Percentiles rank a stretch among this genome's conserved stretches.
phyloP scores from a whole-genome alignment of 2,113 vertebrate species.

The Carassius auratus region DNA sequence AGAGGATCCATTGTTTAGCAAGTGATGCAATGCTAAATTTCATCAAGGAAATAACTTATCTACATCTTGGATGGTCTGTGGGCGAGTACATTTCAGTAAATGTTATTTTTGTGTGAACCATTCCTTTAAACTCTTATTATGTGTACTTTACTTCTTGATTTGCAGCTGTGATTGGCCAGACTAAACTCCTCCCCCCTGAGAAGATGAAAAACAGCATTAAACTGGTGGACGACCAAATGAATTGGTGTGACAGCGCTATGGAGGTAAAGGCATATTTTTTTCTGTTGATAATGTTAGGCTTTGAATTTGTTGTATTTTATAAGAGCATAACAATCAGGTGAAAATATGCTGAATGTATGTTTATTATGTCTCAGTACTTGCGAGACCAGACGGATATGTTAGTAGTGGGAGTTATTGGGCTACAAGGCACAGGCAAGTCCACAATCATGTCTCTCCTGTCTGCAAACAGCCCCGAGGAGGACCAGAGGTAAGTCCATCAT shows the following conservation, averaged over 20 bases:
- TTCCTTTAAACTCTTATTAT: background rate
- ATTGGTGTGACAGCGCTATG: constrained; percentile 93
- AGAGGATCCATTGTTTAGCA: no score
- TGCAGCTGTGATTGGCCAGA: constrained; percentile 87
- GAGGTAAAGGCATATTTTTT: constrained; percentile 75
- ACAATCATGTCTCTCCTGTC: constrained; percentile 90
- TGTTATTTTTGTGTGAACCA: background rate
- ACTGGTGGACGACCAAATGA: constrained; percentile 93
- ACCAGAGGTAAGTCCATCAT: constrained; percentile 79
- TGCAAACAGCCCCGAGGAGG: constrained; percentile 88
- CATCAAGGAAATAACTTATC: no score
- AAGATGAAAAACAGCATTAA: constrained; percentile 95
- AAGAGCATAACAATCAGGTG: background rate
- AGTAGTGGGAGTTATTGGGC: constrained; percentile 88
- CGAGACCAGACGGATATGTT: constrained; percentile 93
- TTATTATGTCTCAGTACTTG: constrained; percentile 77
- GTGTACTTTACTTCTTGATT: background rate
- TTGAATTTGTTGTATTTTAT: background rate
- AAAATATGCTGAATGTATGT: background rate
- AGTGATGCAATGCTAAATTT: no score
- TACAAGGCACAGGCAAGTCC: constrained; percentile 90
- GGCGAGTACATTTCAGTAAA: background rate
- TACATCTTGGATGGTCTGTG: no score
- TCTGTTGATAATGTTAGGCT: background rate
- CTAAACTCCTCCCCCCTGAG: constrained; percentile 87